Evolutionary conservation across 2,797 vertebrate species (phyloP).

Genomic region (Saxicola maurus): DNA sequence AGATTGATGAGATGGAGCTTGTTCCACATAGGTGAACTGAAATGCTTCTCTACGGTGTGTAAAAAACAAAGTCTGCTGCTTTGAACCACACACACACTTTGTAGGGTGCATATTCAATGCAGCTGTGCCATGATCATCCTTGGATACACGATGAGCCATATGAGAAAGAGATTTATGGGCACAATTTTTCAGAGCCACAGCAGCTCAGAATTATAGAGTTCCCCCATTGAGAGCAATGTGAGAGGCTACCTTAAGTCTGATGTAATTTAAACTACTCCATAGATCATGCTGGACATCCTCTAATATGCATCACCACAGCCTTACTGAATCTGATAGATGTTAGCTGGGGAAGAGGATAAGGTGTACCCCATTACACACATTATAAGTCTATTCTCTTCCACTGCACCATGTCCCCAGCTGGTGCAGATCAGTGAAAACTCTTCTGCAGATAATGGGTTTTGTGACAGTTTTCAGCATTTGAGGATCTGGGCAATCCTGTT

Average conservation of each 20-base stretch:
- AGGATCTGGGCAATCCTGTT: not conserved
- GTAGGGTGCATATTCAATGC: not conserved
- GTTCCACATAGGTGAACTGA: conserved; percentile 1
- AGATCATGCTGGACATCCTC: conserved; percentile 39
- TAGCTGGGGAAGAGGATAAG: not conserved
- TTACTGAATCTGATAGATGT: not conserved
- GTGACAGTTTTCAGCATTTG: not conserved
- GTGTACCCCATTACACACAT: not conserved
- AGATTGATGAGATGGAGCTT: not conserved
- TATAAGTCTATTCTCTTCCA: not conserved
- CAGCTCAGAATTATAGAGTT: conserved; percentile 29
- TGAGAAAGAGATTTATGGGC: conserved; percentile 32
- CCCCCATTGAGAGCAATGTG: not conserved
- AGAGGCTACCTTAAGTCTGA: conserved; percentile 19
- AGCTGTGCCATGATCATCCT: not conserved
- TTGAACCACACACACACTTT: not conserved
- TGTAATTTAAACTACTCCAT: conserved; percentile 47
- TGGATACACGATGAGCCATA: accelerated
- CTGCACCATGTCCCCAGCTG: not conserved
- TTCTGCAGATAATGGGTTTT: not conserved
- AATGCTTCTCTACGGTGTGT: accelerated
- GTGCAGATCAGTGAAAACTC: not conserved
- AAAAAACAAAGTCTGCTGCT: conserved; percentile 3
- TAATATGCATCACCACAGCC: not conserved
- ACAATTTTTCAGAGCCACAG: not conserved